These are phyloP conservation scores for Trogon melanurus DNA, from an alignment of 2,113 vertebrate genomes.

Conservation along the genomic window DNA sequence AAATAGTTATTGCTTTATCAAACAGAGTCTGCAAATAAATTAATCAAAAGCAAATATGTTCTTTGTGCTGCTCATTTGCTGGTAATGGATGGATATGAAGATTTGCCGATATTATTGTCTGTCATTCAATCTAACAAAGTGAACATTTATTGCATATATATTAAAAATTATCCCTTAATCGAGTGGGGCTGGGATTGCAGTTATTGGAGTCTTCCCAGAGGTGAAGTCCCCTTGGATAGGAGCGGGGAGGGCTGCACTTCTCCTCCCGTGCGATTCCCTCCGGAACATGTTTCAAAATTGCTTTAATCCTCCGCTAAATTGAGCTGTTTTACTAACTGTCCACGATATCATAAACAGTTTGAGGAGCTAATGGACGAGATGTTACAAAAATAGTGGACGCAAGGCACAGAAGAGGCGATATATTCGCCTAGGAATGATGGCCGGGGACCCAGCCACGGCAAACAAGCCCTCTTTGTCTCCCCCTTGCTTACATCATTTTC, in stretches of 20 bases:
- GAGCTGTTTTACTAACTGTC: slow-evolving; percentile 86
- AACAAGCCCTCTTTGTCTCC: slow-evolving; percentile 72
- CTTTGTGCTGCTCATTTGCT: slow-evolving; percentile 88
- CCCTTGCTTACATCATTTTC: slow-evolving; percentile 81
- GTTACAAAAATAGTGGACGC: slow-evolving; percentile 68
- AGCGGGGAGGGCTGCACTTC: slow-evolving; percentile 45
- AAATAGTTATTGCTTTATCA: slow-evolving; percentile 98
- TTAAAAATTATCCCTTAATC: slow-evolving; percentile 99
- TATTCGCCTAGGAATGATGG: slow-evolving; percentile 43
- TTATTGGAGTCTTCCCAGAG: slow-evolving; percentile 97
- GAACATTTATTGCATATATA: slow-evolving; percentile 99
- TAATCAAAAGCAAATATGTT: slow-evolving; percentile 94
- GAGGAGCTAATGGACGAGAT: slow-evolving; percentile 58
- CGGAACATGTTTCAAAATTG: slow-evolving; percentile 86
- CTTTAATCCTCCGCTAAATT: slow-evolving; percentile 83
- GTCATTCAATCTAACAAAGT: slow-evolving; percentile 99
- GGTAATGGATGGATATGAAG: slow-evolving; percentile 97
- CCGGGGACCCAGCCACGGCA: slow-evolving; percentile 26
- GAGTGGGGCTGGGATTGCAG: slow-evolving; percentile 88
- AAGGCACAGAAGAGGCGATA: slow-evolving; percentile 50
- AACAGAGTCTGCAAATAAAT: slow-evolving; percentile 94
- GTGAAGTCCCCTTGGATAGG: slow-evolving; percentile 91
- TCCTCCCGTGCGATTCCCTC: slow-evolving; percentile 82
- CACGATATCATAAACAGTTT: slow-evolving; percentile 78
- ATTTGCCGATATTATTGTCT: slow-evolving; percentile 99